These are phyloP conservation scores for Synodontis membranacea DNA, from an alignment of 2,113 vertebrate species.

Conservation along the genomic window DNA sequence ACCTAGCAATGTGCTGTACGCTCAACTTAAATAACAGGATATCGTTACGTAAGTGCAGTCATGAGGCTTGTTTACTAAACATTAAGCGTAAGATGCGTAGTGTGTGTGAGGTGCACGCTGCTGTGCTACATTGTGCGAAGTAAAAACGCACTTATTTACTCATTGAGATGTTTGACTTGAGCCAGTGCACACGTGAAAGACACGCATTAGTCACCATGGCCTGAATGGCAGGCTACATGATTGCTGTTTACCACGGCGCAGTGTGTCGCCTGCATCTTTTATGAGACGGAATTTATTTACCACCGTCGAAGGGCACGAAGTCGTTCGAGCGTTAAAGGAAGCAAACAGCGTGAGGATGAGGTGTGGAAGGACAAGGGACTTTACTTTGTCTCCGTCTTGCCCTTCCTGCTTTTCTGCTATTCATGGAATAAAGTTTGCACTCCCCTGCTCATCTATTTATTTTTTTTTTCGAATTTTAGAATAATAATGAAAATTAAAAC, in stretches of 20 bases:
- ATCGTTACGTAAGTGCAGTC: too few relatives aligned
- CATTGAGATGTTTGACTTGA: conserved; percentile 27
- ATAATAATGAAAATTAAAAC: not conserved
- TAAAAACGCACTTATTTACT: conserved; percentile 16
- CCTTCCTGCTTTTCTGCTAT: conserved; percentile 32
- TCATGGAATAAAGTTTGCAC: not conserved
- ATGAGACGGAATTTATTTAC: conserved; percentile 27
- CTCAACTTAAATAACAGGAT: not conserved
- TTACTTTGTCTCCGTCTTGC: conserved; percentile 45
- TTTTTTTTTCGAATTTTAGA: not conserved
- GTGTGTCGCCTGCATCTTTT: conserved; percentile 39
- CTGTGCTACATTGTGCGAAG: too few relatives aligned
- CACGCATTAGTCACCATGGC: conserved; percentile 12
- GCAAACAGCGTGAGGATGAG: conserved; percentile 1
- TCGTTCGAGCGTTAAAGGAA: conserved; percentile 17
- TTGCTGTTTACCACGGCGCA: conserved; percentile 44
- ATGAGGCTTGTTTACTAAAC: too few relatives aligned
- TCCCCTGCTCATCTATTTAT: not conserved
- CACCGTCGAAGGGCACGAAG: not conserved
- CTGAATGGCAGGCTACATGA: conserved; percentile 22
- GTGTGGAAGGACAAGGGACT: conserved; percentile 52
- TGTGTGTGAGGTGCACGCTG: not conserved
- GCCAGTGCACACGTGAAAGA: conserved; percentile 18
- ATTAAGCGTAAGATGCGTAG: not conserved
- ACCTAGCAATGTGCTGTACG: not conserved